Evolutionary conservation across 92 coral and sea anemone genomes (phyloP).

Genomic region (Bergia sp.): DNA sequence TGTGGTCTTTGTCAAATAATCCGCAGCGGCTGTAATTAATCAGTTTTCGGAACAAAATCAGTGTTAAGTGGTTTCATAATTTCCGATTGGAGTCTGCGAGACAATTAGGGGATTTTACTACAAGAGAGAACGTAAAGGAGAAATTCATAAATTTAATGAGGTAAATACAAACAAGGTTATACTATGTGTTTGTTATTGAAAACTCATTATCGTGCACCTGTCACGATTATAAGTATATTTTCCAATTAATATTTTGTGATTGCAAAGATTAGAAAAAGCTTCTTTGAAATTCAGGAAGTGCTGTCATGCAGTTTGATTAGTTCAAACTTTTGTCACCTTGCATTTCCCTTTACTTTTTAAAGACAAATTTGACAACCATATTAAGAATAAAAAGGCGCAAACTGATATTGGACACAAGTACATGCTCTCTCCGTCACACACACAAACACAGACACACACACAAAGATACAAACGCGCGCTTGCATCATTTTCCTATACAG

Average conservation of each 20-base stretch:
- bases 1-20: neutral
- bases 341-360: neutral
- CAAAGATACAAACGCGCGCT: too few species aligned
- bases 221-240: neutral
- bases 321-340: neutral
- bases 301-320: neutral
- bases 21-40: neutral
- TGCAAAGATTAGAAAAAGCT: neutral
- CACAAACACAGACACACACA: too few species aligned
- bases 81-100: neutral
- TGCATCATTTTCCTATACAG: too few species aligned
- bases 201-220: neutral
- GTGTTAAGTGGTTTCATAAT: neutral
- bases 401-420: neutral
- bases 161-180: neutral
- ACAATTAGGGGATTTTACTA: neutral
- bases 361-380: neutral
- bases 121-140: neutral
- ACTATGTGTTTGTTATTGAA: neutral
- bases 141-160: neutral
- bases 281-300: neutral
- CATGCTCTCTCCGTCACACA: neutral
- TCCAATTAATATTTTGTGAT: neutral
- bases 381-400: neutral
- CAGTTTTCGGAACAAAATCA: slow-evolving; percentile 4